These are phyloP conservation scores for Meloidogyne hapla DNA, from an alignment of 1,140 invertebrate genomes.

Conservation along the genomic window DNA sequence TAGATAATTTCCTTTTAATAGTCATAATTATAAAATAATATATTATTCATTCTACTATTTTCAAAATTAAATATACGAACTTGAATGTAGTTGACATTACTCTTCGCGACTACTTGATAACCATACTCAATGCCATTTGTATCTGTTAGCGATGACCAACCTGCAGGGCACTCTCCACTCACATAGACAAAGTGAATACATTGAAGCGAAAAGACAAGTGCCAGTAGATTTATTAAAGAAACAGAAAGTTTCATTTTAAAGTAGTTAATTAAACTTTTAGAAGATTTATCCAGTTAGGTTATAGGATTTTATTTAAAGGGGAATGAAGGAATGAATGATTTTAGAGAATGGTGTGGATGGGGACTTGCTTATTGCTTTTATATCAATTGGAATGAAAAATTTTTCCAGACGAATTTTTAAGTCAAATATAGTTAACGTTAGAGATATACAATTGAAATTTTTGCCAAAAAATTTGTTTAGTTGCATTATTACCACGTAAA, in stretches of 20 bases:
- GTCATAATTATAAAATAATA: too few species aligned
- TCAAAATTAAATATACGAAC: background rate
- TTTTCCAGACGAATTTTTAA: background rate
- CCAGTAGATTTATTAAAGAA: background rate
- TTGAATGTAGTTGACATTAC: background rate
- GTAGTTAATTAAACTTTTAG: background rate
- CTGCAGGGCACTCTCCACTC: background rate
- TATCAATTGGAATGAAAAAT: background rate
- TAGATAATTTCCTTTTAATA: background rate
- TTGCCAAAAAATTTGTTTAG: too few species aligned
- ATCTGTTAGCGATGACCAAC: background rate
- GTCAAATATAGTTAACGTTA: background rate
- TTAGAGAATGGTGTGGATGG: background rate
- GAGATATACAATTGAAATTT: too few species aligned
- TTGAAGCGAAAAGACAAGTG: background rate
- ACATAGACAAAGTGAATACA: background rate
- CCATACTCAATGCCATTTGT: background rate
- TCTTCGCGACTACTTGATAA: background rate
- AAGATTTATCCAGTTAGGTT: background rate
- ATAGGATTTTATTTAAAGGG: background rate
- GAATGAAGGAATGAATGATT: background rate
- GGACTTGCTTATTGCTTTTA: background rate
- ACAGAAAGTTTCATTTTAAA: background rate
- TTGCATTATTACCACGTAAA: too few species aligned
- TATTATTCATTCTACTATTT: too few species aligned